Evolutionary conservation across 1,140 invertebrate species (phyloP).

Genomic region (Pseudobourletiella spinata): DNA sequence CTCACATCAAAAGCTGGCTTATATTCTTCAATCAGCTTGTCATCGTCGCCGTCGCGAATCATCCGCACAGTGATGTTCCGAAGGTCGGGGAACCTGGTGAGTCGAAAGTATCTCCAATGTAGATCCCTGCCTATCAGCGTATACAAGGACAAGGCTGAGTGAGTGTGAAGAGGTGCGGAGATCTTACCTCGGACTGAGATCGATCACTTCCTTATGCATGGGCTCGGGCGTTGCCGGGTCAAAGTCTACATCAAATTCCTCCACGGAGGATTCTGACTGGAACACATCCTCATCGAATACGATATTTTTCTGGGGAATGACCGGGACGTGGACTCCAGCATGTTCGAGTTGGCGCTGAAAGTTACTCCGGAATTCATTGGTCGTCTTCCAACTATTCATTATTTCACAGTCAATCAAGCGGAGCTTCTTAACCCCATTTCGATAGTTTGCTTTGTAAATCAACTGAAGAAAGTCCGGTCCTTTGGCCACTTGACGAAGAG

Average conservation of each 20-base stretch:
- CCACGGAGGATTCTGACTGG: neutral
- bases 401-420: slow-evolving; percentile 57
- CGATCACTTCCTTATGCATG: slow-evolving; percentile 3
- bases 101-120: too few relatives aligned
- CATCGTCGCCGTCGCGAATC: slow-evolving; percentile 25
- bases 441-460: slow-evolving; percentile 51
- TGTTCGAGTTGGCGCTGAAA: slow-evolving; percentile 48
- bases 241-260: neutral
- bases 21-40: slow-evolving; percentile 28
- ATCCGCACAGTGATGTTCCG: slow-evolving; percentile 33
- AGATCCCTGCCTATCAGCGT: too few relatives aligned
- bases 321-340: slow-evolving; percentile 33
- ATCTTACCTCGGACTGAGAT: slow-evolving; percentile 21
- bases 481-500: slow-evolving; percentile 55
- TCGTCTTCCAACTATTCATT: slow-evolving; percentile 45
- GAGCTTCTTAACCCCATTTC: slow-evolving; percentile 4
- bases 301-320: neutral
- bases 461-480: slow-evolving; percentile 56
- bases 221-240: neutral
- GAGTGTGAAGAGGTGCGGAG: too few relatives aligned
- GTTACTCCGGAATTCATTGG: slow-evolving; percentile 48
- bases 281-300: neutral
- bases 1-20: slow-evolving; percentile 28
- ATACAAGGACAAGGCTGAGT: too few relatives aligned
- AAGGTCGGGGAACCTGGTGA: slow-evolving; percentile 19